phyloP scores from a whole-genome alignment of 2,113 vertebrate genomes.

The Struthidea cinerea region DNA sequence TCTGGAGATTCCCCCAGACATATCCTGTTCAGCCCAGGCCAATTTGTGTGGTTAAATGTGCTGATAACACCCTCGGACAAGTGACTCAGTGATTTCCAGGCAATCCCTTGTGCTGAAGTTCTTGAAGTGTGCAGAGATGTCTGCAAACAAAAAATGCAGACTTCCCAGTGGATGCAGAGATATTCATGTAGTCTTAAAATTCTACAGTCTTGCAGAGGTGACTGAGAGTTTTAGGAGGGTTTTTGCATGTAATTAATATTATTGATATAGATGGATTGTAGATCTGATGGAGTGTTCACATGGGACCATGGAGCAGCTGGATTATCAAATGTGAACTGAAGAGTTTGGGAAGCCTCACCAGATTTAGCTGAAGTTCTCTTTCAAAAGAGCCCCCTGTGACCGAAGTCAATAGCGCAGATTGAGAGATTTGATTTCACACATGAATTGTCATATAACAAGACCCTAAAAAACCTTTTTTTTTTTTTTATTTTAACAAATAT shows the following conservation, averaged over 20 bases:
- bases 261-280: neutral
- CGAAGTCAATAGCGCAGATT: rapidly evolving
- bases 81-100: neutral
- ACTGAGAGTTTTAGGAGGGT: neutral
- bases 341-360: neutral
- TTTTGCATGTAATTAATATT: neutral
- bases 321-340: neutral
- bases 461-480: rapidly evolving
- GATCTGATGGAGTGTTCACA: neutral
- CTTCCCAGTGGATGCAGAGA: neutral
- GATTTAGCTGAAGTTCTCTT: neutral
- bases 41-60: neutral
- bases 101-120: neutral
- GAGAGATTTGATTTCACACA: neutral
- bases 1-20: neutral
- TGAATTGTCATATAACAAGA: neutral
- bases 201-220: no score
- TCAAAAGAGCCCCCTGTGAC: neutral
- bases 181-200: rapidly evolving
- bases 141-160: neutral
- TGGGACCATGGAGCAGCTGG: neutral
- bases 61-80: neutral
- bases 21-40: neutral
- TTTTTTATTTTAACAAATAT: neutral
- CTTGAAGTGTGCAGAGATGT: neutral